Base-by-base conservation (phyloP, 2,113 vertebrate genomes). In the Petrocephalus microphthalmus region DNA sequence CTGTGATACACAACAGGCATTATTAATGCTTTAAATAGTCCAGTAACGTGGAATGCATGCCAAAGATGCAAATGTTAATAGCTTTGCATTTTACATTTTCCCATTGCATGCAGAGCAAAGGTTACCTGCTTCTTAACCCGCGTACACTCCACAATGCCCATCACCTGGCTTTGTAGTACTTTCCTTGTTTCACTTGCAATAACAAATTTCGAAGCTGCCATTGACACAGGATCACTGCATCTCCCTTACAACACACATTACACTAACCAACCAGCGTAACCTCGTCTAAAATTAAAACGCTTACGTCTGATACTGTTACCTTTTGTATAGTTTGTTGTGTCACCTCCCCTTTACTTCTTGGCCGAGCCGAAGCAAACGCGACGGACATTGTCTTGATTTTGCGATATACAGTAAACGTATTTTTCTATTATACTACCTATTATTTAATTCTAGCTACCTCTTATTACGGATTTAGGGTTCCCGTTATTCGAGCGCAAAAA, bases 271-370 rank as follows among this genome's bases (percentile, higher is more conserved):
- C 74, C 74, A 81, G 19, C 42, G 74, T 49, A 83, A 83, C 7
- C 81, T 42, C 81, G n/a, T 83, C n/a, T 85, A 19, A 54, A 85
- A 33, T 29, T 52, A 56, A 52, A 53, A 53, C 11, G 52, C 52
- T 29, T n/a, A 54, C 22, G 5, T 29, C 22, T 85, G 52, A 87
- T 29, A 84, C 71, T 37, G 89, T 95, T 96, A 99, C 97, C 98
- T 98, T 98, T 92, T 99, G 98, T 90, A 99, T 98, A 84, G 96
- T 97, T 91, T 98, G 97, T 93, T 97, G 98, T 85, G 97, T 98
- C 93, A 98, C 97, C 94, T 99, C 97, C 88, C 96, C 97, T 96
- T 98, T 99, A 93, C 95, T 96, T 92, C 97, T 94, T 86, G 97
- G 97, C 89, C 97, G 96, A 91, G 94, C 96, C 91, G 97, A 97